Percentiles rank a stretch among this genome's conserved stretches.
Conservation (phyloP, 2,113 vertebrate species). For the Aleadryas rufinucha region DNA sequence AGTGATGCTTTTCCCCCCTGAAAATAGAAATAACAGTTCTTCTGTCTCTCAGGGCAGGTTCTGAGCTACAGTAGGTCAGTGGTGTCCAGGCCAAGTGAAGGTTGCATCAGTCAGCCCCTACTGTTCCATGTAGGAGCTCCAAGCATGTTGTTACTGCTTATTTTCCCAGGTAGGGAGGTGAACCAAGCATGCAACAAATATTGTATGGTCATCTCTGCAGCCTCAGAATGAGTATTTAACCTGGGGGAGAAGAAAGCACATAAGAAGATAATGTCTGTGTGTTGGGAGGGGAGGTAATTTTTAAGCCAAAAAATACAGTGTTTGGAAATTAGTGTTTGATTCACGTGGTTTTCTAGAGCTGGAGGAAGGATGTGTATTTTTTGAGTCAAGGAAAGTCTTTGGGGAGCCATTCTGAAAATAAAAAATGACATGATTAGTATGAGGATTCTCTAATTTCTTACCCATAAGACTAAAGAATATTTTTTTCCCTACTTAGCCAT, state of each 20-base stretch:
- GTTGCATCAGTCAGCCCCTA: neutral
- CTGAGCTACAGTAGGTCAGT: neutral
- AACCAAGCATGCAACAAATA: neutral
- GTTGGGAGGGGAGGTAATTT: neutral
- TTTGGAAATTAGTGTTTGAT: neutral
- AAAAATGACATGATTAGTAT: neutral
- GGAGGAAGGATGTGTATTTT: neutral
- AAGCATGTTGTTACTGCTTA: neutral
- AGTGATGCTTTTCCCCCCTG: neutral
- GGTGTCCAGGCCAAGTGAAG: neutral
- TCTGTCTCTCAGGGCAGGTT: neutral
- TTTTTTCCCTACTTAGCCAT: neutral
- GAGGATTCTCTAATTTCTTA: neutral
- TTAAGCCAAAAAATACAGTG: neutral
- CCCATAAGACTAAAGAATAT: neutral
- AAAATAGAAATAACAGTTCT: neutral
- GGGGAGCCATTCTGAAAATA: neutral
- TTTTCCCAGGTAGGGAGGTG: neutral
- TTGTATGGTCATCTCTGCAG: neutral
- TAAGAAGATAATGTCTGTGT: neutral
- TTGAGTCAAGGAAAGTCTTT: neutral
- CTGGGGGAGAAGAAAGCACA: rapidly evolving
- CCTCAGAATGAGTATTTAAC: neutral
- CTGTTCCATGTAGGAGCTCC: neutral
- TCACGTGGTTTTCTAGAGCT: neutral